A percentile compares a stretch with the other conserved stretches of the same genome.
These are phyloP conservation scores for Xylota sylvarum DNA, from an alignment of 2,888 invertebrate species.

Conservation along the genomic window DNA sequence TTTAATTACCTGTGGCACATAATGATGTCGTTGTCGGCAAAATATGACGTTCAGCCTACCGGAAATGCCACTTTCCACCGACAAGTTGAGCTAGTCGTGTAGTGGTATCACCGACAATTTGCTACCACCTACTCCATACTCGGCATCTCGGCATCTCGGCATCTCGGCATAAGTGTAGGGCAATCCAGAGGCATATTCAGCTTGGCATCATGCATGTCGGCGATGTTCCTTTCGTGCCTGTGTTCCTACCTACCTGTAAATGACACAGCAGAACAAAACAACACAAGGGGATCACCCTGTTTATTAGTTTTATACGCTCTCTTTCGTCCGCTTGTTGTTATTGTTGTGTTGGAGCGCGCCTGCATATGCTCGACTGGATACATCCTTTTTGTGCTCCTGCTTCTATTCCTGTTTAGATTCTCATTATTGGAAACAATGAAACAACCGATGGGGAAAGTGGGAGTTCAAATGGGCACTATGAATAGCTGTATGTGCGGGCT, in stretches of 20 bases:
- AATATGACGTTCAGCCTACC: slow-evolving; percentile 68
- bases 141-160: slow-evolving; percentile 11
- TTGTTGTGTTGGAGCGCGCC: neutral
- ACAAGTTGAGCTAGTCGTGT: slow-evolving; percentile 59
- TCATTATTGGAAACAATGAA: slow-evolving; percentile 77
- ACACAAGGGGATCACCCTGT: slow-evolving; percentile 51
- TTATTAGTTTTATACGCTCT: slow-evolving; percentile 71
- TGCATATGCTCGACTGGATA: slow-evolving; percentile 33
- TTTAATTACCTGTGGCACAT: slow-evolving; percentile 69
- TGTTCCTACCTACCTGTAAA: slow-evolving; percentile 64
- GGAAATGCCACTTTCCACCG: slow-evolving; percentile 58
- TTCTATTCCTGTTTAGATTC: slow-evolving; percentile 67
- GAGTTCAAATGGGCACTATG: slow-evolving; percentile 19
- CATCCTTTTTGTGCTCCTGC: slow-evolving; percentile 38
- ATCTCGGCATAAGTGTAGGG: slow-evolving; percentile 42
- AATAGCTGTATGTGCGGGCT: slow-evolving; percentile 42
- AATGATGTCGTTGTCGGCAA: slow-evolving; percentile 60
- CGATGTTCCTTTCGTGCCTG: slow-evolving; percentile 56
- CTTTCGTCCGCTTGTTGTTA: slow-evolving; percentile 10
- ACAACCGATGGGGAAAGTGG: slow-evolving; percentile 53
- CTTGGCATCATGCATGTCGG: slow-evolving; percentile 43
- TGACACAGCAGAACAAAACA: slow-evolving; percentile 69
- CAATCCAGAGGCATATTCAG: slow-evolving; percentile 8
- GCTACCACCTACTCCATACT: slow-evolving; percentile 9
- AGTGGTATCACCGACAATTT: slow-evolving; percentile 46